Evolutionary conservation across 2,113 vertebrate genomes (phyloP), one percentile per base, ranked within the genome.

Genomic region (Malurus elegans): DNA sequence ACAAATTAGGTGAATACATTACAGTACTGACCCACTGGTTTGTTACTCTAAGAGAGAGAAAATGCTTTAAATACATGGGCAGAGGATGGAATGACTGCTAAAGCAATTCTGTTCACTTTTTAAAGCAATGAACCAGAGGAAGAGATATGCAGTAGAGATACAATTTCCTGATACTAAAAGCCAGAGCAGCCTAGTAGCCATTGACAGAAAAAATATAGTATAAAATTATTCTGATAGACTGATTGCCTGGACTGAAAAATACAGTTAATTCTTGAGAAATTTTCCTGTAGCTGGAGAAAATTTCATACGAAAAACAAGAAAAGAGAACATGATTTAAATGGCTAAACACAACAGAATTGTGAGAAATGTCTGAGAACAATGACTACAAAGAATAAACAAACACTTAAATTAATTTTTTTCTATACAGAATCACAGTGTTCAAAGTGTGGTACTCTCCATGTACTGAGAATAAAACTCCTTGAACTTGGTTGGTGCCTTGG

Each of bases 51-150:
- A 74, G 34, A 74, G 44, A 70, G 28, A 64, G 23, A 87, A 82
- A 95, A 79, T 91, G 29, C 58, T 81, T 82, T 57, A 95, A 92
- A 95, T 92, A 95, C 67, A 91, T 85, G 40, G 23, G 11, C 40
- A 54, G 45, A 88, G 31, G 31, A 14, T 2, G 38, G 38, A 64
- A 93, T 53, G 36, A 42, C 32, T 60, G 66, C 48, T 75, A 84
- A 90, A 87, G 69, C 8, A n/a, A 65, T 81, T 61, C 58, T 42
- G 6, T 81, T 84, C 23, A 48, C 16, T 96, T 94, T 93, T 40
- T 66, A 75, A 92, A 92, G 58, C 71, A 83, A 81, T 93, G 48
- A 90, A 60, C 47, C 45, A 64, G 58, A 90, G 20, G 42, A 89
- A 79, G 56, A 61, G 56, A 48, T 66, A 8, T 85, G 11, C 18